Base-by-base conservation (phyloP, 1,140 invertebrate genomes). In the Cotesia chilonis region DNA sequence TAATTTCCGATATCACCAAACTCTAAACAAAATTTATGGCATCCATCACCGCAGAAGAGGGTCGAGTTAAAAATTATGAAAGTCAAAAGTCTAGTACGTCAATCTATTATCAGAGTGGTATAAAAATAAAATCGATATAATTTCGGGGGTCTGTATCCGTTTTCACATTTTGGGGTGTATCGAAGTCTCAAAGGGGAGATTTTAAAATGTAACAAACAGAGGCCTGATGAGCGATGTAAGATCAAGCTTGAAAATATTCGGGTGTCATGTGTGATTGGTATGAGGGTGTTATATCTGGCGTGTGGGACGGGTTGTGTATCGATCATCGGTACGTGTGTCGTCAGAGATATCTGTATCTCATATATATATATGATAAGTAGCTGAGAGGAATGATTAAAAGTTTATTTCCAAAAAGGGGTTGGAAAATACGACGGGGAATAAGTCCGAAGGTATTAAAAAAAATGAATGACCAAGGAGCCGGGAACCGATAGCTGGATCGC, bases 61-160 rank as follows among this genome's bases (percentile, higher is more conserved):
- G 66, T 61, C 57, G 38, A 63, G 51, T 69, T 75, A 69, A 72
- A 66, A 75, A 70, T 68, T 51, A 70, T 47, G 72, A 72, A 75
- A 70, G 72, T 75, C 70, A 65, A 64, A 71, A 61, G 60, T 51
- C 51, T 64, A 20, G 41, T 47, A 47, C 41, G 10, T 47, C 41
- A 47, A 47, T 47, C 41, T 10, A 47, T 47, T 47, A 55, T 71
- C 70, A 41, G 14, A 52, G 55, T 4, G 35, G 65, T 35, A 65
- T 69, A 47, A 47, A 65, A 54, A 52, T 38, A 72, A 74, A 75
- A 75, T 75, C 74, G 70, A 75, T 75, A 75, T 72, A 75, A 75
- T 70, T 75, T 72, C 57, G 69, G 74, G 70, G 72, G 28, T 28
- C 28, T 28, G 28, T 28, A 28, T 70, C 66, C 47, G 61, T 66